phyloP scores from a whole-genome alignment of 2,888 invertebrate genomes.

The Agrotis puta region DNA sequence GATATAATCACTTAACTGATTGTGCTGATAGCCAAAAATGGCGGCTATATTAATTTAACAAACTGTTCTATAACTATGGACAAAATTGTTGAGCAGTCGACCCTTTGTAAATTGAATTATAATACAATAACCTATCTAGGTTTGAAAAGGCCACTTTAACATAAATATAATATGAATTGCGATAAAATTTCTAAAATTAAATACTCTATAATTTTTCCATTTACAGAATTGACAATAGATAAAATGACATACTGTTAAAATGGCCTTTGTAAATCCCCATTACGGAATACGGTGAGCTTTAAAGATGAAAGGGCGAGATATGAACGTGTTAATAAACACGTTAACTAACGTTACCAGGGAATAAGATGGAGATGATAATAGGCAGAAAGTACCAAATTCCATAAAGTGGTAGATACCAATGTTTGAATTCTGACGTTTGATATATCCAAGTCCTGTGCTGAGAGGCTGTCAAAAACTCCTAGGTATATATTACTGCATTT shows the following conservation, averaged over 20 bases:
- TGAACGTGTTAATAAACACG: conserved; percentile 29
- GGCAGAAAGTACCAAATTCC: not conserved
- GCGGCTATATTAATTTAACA: conserved; percentile 21
- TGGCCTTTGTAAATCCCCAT: not conserved
- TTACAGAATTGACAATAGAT: no score
- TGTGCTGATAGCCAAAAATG: conserved; percentile 31
- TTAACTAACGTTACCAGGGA: not conserved
- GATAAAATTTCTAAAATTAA: no score
- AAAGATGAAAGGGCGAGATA: conserved; percentile 35
- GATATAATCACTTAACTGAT: conserved; percentile 28
- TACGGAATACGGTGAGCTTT: conserved; percentile 20
- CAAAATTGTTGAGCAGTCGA: not conserved
- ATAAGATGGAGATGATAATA: not conserved
- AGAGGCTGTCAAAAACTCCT: no score
- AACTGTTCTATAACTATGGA: conserved; percentile 9
- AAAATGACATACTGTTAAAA: no score
- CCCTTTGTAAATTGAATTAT: conserved; percentile 15
- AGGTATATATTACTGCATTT: no score
- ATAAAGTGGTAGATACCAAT: not conserved
- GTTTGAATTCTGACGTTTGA: not conserved
- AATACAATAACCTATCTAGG: conserved; percentile 4
- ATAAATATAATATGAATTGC: no score
- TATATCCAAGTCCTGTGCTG: not conserved
- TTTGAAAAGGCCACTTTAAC: no score
- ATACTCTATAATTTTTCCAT: no score